A percentile compares a stretch with the other conserved stretches of the same genome.
These are phyloP conservation scores for Enteromius afrohamiltoni DNA, from an alignment of 2,797 vertebrate genomes.

Conservation along the genomic window DNA sequence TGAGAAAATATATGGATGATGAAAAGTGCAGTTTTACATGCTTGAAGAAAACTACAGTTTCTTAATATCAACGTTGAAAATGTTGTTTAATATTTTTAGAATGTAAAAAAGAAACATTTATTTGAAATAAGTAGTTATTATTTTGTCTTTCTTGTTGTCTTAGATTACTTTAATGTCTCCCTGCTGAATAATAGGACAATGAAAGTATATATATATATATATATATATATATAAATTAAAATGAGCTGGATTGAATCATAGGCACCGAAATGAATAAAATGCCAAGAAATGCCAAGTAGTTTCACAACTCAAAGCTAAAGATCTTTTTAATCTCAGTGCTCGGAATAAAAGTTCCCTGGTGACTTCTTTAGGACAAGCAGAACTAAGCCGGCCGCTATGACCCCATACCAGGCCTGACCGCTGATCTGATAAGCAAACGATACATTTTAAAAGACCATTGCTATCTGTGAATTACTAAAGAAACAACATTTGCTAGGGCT, in stretches of 20 bases:
- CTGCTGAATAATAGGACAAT: background rate
- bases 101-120: background rate
- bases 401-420: background rate
- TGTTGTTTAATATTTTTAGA: background rate
- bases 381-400: background rate
- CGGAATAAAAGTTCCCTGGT: background rate
- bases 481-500: slow-evolving; percentile 73
- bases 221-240: no score
- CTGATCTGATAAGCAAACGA: slow-evolving; percentile 21
- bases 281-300: background rate
- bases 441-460: slow-evolving; percentile 13
- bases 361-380: background rate
- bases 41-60: background rate
- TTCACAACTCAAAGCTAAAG: background rate
- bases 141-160: background rate
- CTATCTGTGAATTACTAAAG: slow-evolving; percentile 19
- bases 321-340: background rate
- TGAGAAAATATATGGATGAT: background rate
- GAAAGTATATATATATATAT: no score
- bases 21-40: background rate
- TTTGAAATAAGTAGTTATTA: background rate
- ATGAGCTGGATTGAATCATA: no score
- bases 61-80: background rate
- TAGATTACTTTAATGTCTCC: background rate
- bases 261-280: background rate